phyloP scores from a whole-genome alignment of 2,797 vertebrate species.

The Anolis apletophallus region DNA sequence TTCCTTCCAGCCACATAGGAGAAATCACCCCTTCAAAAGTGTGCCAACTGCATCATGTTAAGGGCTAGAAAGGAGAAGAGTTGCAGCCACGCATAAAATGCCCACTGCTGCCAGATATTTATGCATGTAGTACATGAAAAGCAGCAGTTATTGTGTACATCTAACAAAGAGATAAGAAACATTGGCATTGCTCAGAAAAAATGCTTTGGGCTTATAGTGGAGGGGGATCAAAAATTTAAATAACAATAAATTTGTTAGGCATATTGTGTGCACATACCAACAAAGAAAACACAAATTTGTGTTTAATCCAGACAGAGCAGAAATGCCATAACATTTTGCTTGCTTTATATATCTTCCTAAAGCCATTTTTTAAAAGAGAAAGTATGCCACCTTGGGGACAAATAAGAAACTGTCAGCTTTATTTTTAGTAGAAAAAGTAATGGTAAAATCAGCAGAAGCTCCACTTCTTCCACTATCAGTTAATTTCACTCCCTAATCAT shows the following conservation, averaged over 20 bases:
- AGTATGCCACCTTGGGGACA: constrained; percentile 52
- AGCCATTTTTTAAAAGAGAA: background rate
- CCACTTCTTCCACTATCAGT: constrained; percentile 21
- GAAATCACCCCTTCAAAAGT: too few species aligned
- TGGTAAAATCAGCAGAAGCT: constrained; percentile 15
- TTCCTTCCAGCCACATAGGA: too few species aligned
- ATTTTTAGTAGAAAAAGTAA: constrained; percentile 20
- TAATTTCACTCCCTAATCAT: background rate
- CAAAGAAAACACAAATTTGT: too few species aligned
- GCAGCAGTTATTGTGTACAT: too few species aligned
- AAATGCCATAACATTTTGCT: background rate
- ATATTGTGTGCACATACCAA: background rate
- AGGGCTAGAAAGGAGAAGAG: too few species aligned
- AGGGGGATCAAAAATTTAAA: background rate
- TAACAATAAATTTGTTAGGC: background rate
- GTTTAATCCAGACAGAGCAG: too few species aligned
- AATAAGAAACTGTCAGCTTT: constrained; percentile 32
- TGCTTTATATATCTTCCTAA: background rate
- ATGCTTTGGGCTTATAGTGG: background rate
- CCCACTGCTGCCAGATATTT: too few species aligned
- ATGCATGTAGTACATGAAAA: too few species aligned
- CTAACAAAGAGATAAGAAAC: too few species aligned
- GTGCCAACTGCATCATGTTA: too few species aligned
- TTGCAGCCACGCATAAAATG: too few species aligned
- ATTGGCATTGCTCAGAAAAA: too few species aligned